These are phyloP conservation scores for Cyprichromis sp. DNA, from an alignment of 2,113 vertebrate species.

Conservation along the genomic window DNA sequence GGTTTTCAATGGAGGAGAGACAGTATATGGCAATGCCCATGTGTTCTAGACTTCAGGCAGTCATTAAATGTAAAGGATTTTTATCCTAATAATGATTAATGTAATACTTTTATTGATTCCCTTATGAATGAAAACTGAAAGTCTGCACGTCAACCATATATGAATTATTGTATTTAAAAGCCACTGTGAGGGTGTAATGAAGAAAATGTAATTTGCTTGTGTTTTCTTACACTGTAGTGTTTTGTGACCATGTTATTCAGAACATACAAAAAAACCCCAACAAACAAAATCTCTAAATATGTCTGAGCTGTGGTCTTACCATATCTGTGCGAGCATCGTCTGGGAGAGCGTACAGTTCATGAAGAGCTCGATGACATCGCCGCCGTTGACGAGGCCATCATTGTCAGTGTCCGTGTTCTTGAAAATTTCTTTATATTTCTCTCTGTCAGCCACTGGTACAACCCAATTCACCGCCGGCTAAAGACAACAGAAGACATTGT, in stretches of 20 bases:
- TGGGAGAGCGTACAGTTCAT: constrained; percentile 92
- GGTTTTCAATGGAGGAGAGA: neutral
- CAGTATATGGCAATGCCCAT: neutral
- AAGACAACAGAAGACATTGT: neutral
- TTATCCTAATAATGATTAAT: neutral
- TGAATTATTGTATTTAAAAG: neutral
- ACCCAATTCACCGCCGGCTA: constrained; percentile 82
- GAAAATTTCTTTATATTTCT: constrained; percentile 88
- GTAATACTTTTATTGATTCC: neutral
- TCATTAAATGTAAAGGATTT: neutral
- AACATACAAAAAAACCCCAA: rapidly evolving
- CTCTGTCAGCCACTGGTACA: constrained; percentile 81
- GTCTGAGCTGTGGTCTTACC: constrained; percentile 71
- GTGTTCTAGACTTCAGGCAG: neutral
- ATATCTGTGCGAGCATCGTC: constrained; percentile 90
- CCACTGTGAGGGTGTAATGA: neutral
- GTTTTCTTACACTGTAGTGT: neutral
- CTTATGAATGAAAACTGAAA: neutral
- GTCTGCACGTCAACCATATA: neutral
- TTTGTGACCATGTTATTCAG: neutral
- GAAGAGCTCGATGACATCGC: constrained; percentile 96
- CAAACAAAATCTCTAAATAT: neutral
- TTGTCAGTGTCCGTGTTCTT: constrained; percentile 83
- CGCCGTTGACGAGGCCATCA: constrained; percentile 86
- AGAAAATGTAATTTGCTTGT: neutral